Base-by-base conservation (phyloP, 1,140 invertebrate genomes). In the Tetragonula clypearis region DNA sequence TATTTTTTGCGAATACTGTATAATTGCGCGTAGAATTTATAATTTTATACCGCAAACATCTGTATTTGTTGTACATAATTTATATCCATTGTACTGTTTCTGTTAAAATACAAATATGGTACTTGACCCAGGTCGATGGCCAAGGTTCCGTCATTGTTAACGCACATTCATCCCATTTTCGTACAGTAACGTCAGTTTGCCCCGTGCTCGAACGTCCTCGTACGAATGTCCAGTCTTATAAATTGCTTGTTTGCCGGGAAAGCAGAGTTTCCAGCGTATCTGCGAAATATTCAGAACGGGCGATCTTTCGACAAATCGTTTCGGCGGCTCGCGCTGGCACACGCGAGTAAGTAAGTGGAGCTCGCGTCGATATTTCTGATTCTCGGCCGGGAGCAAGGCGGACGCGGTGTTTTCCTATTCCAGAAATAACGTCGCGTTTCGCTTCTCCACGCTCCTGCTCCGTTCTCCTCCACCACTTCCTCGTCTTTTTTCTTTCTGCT, bases 381-480 rank as follows among this genome's bases (percentile, higher is more conserved):
- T 58, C 56, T 26, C 56, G 15, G 4, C 41, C 41, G 26, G 35
- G 30, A 26, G 58, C n/a, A 21, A n/a, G 41, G 41, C 55, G 26
- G 41, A 26, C 68, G 14, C 21, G 26, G 56, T 79, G 82, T 74
- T 81, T 85, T 65, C 71, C 83, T 53, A 80, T 58, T 81, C 83
- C 83, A 85, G 71, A 85, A 85, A 85, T 85, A 85, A 85, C 77
- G 49, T 23, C 66, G 60, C 75, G 65, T 23, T 11, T 49, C 77
- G 78, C 53, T 41, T 56, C 41, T 30, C 23, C 2, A 35, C 35
- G 30, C 3, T 35, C 35, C 35, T 35, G 19, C 8, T 41, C 6
- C 41, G 41, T 69, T 69, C 30, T 30, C 30, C 35, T 23, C 14
- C 30, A 3, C 11, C 14, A 14, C 21, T 35, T n/a, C 11, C n/a